phyloP scores from a whole-genome alignment of 2,797 vertebrate species.

The Gorsachius magnificus region DNA sequence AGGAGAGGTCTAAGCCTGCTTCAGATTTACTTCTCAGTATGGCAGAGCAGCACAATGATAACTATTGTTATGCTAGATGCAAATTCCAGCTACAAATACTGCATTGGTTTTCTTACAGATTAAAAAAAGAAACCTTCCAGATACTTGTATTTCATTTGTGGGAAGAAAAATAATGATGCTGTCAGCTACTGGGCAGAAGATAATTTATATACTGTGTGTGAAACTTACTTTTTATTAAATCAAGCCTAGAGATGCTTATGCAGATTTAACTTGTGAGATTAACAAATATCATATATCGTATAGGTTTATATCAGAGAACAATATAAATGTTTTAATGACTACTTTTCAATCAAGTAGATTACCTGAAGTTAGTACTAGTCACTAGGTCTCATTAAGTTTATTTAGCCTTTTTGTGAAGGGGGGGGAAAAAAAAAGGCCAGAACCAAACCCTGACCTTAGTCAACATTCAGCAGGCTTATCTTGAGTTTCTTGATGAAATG shows the following conservation, averaged over 20 bases:
- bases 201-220: not conserved
- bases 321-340: not conserved
- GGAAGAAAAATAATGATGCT: not conserved
- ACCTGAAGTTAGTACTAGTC: not conserved
- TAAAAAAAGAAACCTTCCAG: not conserved
- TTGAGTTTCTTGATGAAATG: not conserved
- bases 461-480: not conserved
- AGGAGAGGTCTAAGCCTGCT: not conserved
- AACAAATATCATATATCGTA: not conserved
- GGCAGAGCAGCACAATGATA: not conserved
- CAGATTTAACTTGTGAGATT: not conserved
- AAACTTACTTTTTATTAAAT: conserved; percentile 26
- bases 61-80: not conserved
- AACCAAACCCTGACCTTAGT: not conserved
- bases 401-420: not conserved
- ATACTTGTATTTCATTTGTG: not conserved
- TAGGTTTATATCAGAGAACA: not conserved
- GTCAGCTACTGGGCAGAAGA: not conserved
- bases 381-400: not conserved
- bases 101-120: not conserved
- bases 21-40: not conserved
- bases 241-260: not conserved
- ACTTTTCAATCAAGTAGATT: not conserved
- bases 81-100: conserved; percentile 17
- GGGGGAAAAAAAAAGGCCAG: not conserved